A percentile compares a stretch with the other conserved stretches of the same genome.
Conservation (phyloP, 2,888 invertebrate species). For the Latrodectus elegans region DNA sequence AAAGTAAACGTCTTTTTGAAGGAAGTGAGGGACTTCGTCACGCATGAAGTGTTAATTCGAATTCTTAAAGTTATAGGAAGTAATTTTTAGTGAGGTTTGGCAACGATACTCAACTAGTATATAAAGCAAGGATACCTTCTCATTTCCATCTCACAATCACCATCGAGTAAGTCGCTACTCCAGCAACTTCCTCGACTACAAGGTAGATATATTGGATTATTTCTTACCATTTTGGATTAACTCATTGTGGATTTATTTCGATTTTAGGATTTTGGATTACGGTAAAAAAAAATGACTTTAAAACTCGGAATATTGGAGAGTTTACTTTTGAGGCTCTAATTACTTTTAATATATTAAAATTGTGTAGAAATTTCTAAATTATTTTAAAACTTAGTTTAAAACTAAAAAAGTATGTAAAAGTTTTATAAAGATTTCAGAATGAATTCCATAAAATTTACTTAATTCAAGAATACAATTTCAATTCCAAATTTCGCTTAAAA, state of each 20-base stretch:
- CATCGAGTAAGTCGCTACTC: conserved; percentile 40
- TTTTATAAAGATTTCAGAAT: no score
- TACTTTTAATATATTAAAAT: no score
- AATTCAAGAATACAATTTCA: no score
- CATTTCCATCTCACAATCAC: conserved; percentile 49
- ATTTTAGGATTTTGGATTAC: background rate
- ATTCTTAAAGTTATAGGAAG: conserved; percentile 47
- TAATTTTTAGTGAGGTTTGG: conserved; percentile 33
- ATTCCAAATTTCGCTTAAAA: no score
- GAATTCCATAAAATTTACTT: no score
- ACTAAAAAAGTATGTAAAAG: no score
- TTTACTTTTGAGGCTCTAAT: no score
- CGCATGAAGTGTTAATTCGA: conserved; percentile 33
- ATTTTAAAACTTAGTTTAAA: no score
- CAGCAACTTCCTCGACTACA: conserved; percentile 42
- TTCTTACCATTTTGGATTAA: conserved; percentile 48
- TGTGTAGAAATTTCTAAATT: no score
- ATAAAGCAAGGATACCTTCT: conserved; percentile 28
- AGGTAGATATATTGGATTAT: conserved; percentile 59
- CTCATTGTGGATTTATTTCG: background rate
- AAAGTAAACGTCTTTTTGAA: conserved; percentile 34
- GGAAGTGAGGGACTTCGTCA: conserved; percentile 50
- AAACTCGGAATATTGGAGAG: no score
- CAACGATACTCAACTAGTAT: conserved; percentile 16
- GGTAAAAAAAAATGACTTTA: background rate